These are phyloP conservation scores for Tiliacea aurago DNA, from an alignment of 2,888 invertebrate species.

Conservation along the genomic window DNA sequence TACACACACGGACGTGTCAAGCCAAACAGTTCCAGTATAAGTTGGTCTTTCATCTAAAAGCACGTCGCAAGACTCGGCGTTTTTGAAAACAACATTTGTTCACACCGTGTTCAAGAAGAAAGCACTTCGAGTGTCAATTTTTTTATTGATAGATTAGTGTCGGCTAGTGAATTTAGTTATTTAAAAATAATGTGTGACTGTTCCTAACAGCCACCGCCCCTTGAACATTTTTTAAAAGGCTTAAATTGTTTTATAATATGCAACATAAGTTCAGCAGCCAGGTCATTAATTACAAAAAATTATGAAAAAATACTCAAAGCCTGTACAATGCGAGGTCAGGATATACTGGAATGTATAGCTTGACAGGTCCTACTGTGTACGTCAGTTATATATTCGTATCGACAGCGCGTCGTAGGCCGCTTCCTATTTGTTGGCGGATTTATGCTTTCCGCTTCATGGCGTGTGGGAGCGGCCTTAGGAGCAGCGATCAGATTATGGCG, in stretches of 20 bases:
- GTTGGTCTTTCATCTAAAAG: background rate
- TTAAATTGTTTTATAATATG: background rate
- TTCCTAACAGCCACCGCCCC: background rate
- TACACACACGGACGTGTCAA: background rate
- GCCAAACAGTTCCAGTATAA: background rate
- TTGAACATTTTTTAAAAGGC: background rate
- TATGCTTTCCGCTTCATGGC: slow-evolving; percentile 59
- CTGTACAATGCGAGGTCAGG: background rate
- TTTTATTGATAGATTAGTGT: background rate
- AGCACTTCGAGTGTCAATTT: background rate
- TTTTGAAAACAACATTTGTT: background rate
- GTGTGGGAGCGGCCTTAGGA: slow-evolving; percentile 37
- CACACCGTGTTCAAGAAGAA: too few species aligned
- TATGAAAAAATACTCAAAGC: background rate
- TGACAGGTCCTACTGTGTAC: background rate
- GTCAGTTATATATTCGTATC: slow-evolving; percentile 56
- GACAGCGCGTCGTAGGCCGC: slow-evolving; percentile 50
- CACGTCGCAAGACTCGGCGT: too few species aligned
- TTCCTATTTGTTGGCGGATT: slow-evolving; percentile 56
- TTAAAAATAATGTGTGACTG: background rate
- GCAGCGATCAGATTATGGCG: slow-evolving; percentile 6
- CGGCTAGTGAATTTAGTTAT: background rate
- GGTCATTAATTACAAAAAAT: too few species aligned
- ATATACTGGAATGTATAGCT: background rate
- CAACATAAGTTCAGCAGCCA: too few species aligned